These are phyloP conservation scores for Aldrovandia affinis DNA, from an alignment of 2,797 vertebrate species.

Conservation along the genomic window DNA sequence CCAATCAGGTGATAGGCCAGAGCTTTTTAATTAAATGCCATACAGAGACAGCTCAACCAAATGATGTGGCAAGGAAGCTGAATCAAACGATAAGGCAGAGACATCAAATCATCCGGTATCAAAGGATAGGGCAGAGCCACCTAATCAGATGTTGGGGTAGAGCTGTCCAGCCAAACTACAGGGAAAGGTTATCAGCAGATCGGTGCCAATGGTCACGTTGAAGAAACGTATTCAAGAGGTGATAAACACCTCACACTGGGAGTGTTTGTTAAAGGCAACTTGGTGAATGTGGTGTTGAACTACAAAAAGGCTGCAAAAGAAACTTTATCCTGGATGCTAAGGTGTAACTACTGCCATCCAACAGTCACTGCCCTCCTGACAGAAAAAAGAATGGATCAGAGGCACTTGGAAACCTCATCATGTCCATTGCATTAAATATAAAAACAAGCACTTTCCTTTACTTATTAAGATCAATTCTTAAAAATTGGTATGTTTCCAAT, in stretches of 20 bases:
- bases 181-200: not conserved
- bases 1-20: not conserved
- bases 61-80: not conserved
- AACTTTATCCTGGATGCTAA: constrained; percentile 56
- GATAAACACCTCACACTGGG: constrained; percentile 64
- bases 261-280: constrained; percentile 73
- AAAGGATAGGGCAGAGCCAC: not conserved
- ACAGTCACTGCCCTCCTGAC: not conserved
- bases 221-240: too few relatives aligned
- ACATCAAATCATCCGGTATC: not conserved
- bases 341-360: not conserved
- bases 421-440: not conserved
- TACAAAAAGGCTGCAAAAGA: constrained; percentile 46
- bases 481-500: not conserved
- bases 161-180: not conserved
- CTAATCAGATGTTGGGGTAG: not conserved
- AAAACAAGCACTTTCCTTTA: not conserved
- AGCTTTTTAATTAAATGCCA: not conserved
- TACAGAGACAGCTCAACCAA: not conserved
- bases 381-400: not conserved
- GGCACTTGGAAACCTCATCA: not conserved
- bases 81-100: not conserved
- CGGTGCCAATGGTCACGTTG: too few relatives aligned
- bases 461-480: not conserved
- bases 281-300: constrained; percentile 59